phyloP scores from a whole-genome alignment of 2,113 vertebrate genomes.

The Gobiocypris rarus region DNA sequence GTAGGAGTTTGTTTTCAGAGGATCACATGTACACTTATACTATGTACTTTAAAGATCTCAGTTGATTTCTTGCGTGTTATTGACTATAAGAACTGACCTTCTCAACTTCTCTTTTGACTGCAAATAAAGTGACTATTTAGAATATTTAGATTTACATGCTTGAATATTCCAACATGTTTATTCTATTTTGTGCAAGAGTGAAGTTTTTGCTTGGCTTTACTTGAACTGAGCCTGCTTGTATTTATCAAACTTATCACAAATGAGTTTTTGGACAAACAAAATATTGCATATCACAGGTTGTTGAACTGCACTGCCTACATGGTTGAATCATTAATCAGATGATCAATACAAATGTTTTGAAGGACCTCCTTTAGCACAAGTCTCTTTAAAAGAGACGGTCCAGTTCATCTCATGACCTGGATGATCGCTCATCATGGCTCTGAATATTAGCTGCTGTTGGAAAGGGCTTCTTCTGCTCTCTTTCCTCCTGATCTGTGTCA shows the following conservation, averaged over 20 bases:
- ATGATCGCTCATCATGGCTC: conserved; percentile 59
- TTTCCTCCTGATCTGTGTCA: too few species aligned
- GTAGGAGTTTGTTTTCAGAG: not conserved
- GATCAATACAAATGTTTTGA: not conserved
- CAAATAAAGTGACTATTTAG: not conserved
- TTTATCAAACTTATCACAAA: not conserved
- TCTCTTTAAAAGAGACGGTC: too few species aligned
- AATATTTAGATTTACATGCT: not conserved
- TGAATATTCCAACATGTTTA: not conserved
- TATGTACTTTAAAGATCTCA: conserved; percentile 2
- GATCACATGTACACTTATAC: not conserved
- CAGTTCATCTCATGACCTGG: not conserved
- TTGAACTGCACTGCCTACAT: not conserved
- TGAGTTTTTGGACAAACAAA: too few species aligned
- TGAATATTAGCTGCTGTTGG: not conserved
- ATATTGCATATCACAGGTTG: too few species aligned
- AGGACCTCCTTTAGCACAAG: not conserved
- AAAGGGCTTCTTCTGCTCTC: too few species aligned
- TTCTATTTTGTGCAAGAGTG: not conserved
- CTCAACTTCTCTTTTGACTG: not conserved
- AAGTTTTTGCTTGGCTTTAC: not conserved
- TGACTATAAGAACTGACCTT: not conserved
- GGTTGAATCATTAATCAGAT: conserved; percentile 41
- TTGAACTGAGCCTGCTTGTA: not conserved
- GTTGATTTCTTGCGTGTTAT: not conserved